Conservation (phyloP, 2,113 vertebrate genomes). For the Romanogobio albipinnatus region DNA sequence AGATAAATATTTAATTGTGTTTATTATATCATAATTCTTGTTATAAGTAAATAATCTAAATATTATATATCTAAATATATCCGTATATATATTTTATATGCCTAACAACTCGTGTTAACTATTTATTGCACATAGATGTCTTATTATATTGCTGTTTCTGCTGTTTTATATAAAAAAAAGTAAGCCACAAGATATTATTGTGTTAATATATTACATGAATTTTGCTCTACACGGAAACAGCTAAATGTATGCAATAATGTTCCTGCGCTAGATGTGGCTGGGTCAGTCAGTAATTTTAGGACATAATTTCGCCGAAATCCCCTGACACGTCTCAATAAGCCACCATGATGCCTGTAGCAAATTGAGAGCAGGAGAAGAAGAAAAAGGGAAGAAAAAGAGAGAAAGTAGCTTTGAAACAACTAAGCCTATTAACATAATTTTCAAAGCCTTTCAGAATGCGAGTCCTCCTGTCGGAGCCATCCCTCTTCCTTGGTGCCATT, state of each 20-base stretch:
- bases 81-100: background rate
- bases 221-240: background rate
- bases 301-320: conserved; percentile 50
- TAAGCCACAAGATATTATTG: background rate
- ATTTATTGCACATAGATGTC: background rate
- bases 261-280: conserved; percentile 31
- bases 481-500: conserved; percentile 55
- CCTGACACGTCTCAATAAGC: conserved; percentile 60
- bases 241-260: conserved; percentile 2
- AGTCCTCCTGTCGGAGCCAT: conserved; percentile 40
- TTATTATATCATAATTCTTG: background rate
- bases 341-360: conserved; percentile 54
- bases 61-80: no score
- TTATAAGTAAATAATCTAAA: background rate
- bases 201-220: conserved; percentile 3
- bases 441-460: conserved; percentile 59
- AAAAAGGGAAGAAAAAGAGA: conserved; percentile 44
- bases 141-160: background rate
- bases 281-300: conserved; percentile 54
- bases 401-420: conserved; percentile 58
- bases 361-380: conserved; percentile 53
- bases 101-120: background rate
- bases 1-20: background rate
- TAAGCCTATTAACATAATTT: conserved; percentile 65
- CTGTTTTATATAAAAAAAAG: background rate